phyloP scores from a whole-genome alignment of 2,113 vertebrate genomes.

The Origma solitaria region DNA sequence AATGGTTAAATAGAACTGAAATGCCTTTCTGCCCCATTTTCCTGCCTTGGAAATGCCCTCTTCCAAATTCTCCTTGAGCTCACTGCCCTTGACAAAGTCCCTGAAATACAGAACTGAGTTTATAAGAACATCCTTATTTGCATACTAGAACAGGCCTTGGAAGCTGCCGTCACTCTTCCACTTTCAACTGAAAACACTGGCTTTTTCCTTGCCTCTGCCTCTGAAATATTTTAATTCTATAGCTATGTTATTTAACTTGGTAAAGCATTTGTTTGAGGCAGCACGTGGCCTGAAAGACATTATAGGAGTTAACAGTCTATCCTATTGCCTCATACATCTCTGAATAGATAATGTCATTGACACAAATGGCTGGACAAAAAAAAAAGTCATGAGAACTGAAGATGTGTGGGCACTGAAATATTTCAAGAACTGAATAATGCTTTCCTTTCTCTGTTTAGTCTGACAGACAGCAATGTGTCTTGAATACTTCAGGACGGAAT shows the following conservation, averaged over 20 bases:
- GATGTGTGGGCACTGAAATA: slow-evolving; percentile 65
- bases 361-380: slow-evolving; percentile 58
- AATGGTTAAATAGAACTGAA: neutral
- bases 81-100: neutral
- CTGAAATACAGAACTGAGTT: neutral
- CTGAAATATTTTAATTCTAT: neutral
- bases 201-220: neutral
- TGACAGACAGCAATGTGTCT: slow-evolving; percentile 35
- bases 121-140: neutral
- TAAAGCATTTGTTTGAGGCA: neutral
- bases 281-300: slow-evolving; percentile 28
- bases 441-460: slow-evolving; percentile 44
- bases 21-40: neutral
- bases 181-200: neutral
- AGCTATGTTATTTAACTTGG: neutral
- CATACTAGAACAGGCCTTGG: neutral
- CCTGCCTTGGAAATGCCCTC: neutral
- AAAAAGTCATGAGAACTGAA: slow-evolving; percentile 63
- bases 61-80: neutral
- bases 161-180: neutral
- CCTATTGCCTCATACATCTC: slow-evolving; percentile 47
- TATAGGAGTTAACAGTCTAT: slow-evolving; percentile 34
- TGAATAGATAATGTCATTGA: slow-evolving; percentile 58
- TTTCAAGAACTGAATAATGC: slow-evolving; percentile 61
- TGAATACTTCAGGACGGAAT: slow-evolving; percentile 22